Percentiles rank a stretch among this genome's conserved stretches.
These are phyloP conservation scores for Toxonevra muliebris DNA, from an alignment of 2,888 invertebrate genomes.

Conservation along the genomic window DNA sequence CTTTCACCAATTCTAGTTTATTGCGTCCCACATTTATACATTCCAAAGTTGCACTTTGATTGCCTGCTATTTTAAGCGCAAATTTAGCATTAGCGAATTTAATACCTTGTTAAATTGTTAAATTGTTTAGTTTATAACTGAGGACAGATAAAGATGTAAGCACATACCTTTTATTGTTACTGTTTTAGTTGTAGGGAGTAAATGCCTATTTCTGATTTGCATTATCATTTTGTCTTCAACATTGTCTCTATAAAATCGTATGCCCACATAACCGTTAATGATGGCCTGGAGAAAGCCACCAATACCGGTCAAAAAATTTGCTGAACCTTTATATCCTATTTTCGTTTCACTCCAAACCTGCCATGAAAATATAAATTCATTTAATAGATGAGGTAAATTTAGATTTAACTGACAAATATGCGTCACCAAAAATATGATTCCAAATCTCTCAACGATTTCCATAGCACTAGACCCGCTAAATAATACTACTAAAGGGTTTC, in stretches of 20 bases:
- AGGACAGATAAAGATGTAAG: neutral
- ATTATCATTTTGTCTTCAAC: slow-evolving; percentile 31
- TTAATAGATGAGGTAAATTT: no score
- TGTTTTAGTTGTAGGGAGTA: slow-evolving; percentile 30
- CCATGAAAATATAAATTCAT: neutral
- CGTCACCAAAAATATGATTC: no score
- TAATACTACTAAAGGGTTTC: no score
- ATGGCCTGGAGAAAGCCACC: slow-evolving; percentile 71
- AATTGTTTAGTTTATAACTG: neutral
- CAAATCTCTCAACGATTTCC: no score
- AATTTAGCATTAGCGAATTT: slow-evolving; percentile 51
- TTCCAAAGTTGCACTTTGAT: slow-evolving; percentile 22
- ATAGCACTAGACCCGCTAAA: no score
- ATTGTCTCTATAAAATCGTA: slow-evolving; percentile 65
- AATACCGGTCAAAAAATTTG: slow-evolving; percentile 72
- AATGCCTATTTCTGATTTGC: slow-evolving; percentile 30
- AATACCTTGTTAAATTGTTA: slow-evolving; percentile 41
- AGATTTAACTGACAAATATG: no score
- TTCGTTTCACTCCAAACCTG: slow-evolving; percentile 71
- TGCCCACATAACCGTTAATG: slow-evolving; percentile 69
- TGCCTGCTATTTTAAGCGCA: slow-evolving; percentile 35
- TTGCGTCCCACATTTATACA: slow-evolving; percentile 35
- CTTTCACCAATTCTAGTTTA: slow-evolving; percentile 30
- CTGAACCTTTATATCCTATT: slow-evolving; percentile 67
- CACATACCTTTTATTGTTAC: slow-evolving; percentile 40